These are phyloP conservation scores for Drosophila prosaltans DNA, from an alignment of 1,140 invertebrate species.

Conservation along the genomic window DNA sequence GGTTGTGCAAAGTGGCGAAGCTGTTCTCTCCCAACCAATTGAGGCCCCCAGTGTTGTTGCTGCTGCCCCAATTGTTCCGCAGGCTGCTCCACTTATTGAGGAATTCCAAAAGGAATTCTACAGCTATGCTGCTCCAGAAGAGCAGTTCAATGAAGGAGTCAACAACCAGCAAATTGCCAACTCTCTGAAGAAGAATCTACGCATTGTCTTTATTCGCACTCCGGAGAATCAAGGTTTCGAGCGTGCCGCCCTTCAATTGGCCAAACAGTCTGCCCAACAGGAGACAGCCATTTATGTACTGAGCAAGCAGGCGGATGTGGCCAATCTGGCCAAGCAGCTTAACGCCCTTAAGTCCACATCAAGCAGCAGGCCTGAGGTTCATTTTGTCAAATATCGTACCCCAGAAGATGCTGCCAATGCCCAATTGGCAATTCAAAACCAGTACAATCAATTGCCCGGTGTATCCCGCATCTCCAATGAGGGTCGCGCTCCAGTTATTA, in stretches of 20 bases:
- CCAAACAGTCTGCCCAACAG: constrained; percentile 84
- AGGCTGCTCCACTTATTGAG: constrained; percentile 47
- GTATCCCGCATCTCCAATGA: constrained; percentile 67
- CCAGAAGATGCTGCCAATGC: constrained; percentile 70
- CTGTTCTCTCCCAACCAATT: constrained; percentile 64
- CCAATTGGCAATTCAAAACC: constrained; percentile 69
- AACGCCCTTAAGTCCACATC: constrained; percentile 64
- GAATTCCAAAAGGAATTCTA: constrained; percentile 78
- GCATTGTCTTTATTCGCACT: constrained; percentile 93
- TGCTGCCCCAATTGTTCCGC: constrained; percentile 25
- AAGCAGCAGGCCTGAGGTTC: constrained; percentile 67
- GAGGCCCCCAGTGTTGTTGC: constrained; percentile 23
- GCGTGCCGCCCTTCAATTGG: constrained; percentile 86
- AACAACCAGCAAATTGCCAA: constrained; percentile 56
- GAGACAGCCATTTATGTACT: constrained; percentile 92
- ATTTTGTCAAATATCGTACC: constrained; percentile 73
- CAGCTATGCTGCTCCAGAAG: constrained; percentile 71
- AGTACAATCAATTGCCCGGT: constrained; percentile 70
- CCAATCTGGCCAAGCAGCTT: constrained; percentile 63
- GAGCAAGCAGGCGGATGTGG: constrained; percentile 86
- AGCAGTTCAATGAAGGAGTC: constrained; percentile 66
- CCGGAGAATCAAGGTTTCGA: constrained; percentile 85
- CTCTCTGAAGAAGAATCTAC: constrained; percentile 90
- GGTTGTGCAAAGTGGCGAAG: constrained; percentile 58
- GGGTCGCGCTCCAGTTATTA: constrained; percentile 68